Evolutionary conservation across 2,797 vertebrate genomes (phyloP).

Genomic region (Helarctos malayanus): DNA sequence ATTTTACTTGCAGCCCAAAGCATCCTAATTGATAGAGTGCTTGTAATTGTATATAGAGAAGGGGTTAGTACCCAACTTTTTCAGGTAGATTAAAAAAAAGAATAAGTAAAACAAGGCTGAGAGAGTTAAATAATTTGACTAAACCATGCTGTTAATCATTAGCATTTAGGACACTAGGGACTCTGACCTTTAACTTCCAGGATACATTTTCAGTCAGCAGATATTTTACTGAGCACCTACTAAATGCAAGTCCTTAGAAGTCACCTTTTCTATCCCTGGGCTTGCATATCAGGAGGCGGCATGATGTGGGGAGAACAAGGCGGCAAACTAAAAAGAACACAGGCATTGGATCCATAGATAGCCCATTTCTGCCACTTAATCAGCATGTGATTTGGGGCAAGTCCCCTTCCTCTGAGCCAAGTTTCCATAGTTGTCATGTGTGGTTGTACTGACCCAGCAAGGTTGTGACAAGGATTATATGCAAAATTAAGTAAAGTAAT

Average conservation of each 20-base stretch:
- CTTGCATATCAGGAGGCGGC: neutral
- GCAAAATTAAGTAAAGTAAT: neutral
- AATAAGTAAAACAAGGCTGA: neutral
- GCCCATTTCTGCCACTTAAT: neutral
- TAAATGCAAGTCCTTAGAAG: neutral
- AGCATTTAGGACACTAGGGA: neutral
- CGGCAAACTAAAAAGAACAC: neutral
- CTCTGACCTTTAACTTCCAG: neutral
- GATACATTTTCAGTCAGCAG: neutral
- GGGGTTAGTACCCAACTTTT: neutral
- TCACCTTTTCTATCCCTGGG: neutral
- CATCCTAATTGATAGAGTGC: neutral
- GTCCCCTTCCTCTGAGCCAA: neutral
- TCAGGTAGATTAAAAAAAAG: neutral
- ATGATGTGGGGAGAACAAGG: neutral
- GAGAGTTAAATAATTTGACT: neutral
- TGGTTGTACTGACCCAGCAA: neutral
- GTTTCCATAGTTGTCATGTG: neutral
- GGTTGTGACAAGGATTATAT: neutral
- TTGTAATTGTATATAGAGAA: neutral
- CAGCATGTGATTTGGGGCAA: neutral
- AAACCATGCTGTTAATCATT: neutral
- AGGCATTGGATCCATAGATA: neutral
- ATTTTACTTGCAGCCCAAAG: slow-evolving; percentile 20
- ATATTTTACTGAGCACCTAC: neutral